phyloP scores from a whole-genome alignment of 2,797 vertebrate species.

The Gymnoscopelus microlampas region DNA sequence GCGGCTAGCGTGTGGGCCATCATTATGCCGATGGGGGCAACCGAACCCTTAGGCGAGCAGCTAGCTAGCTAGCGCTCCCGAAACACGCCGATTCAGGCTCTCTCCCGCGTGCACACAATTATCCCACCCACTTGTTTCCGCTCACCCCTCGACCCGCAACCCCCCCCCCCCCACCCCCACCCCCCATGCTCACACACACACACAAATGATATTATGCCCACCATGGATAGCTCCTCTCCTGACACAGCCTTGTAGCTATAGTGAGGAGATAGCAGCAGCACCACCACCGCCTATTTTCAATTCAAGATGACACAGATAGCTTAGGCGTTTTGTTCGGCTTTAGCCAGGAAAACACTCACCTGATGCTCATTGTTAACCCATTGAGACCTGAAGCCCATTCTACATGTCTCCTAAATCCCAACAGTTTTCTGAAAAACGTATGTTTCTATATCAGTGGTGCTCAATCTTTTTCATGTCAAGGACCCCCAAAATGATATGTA shows the following conservation, averaged over 20 bases:
- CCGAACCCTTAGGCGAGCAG: conserved; percentile 55
- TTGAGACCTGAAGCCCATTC: too few relatives aligned
- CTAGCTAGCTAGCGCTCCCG: conserved; percentile 19
- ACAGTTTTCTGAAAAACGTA: too few relatives aligned
- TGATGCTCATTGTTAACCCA: conserved; percentile 65
- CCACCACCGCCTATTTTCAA: conserved; percentile 48
- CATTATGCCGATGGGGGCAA: conserved; percentile 53
- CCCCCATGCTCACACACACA: too few relatives aligned
- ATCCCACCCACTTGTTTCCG: conserved; percentile 53
- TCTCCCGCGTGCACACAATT: conserved; percentile 36
- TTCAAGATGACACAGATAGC: conserved; percentile 64
- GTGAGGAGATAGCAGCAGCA: conserved; percentile 49
- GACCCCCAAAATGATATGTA: too few relatives aligned
- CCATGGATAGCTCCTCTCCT: conserved; percentile 37
- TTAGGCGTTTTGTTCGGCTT: conserved; percentile 57
- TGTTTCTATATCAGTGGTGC: too few relatives aligned
- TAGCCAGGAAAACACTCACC: conserved; percentile 70
- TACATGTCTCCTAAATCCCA: too few relatives aligned
- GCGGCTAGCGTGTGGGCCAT: conserved; percentile 53
- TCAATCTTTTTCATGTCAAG: too few relatives aligned
- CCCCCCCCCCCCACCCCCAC: too few relatives aligned
- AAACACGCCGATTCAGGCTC: conserved; percentile 23
- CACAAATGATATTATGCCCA: neutral
- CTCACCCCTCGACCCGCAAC: conserved; percentile 61
- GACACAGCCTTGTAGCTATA: conserved; percentile 45